phyloP scores from a whole-genome alignment of 1,140 invertebrate genomes.

The Drosophila tsacasi region DNA sequence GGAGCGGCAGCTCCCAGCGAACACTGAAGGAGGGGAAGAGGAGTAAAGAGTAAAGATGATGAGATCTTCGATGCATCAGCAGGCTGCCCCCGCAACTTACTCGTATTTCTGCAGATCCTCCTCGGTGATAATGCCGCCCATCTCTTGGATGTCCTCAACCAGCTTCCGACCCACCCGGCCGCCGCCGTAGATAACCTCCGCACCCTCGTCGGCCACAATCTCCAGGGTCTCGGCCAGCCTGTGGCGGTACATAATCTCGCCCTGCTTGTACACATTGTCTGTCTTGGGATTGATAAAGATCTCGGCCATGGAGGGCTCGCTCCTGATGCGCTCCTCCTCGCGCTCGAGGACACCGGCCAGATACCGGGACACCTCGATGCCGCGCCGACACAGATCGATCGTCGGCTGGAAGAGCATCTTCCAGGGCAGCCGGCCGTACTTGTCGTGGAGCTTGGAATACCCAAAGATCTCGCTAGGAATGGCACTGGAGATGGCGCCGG shows the following conservation, averaged over 20 bases:
- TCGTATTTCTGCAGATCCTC: conserved; percentile 90
- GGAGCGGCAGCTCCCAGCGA: conserved; percentile 88
- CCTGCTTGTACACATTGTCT: conserved; percentile 87
- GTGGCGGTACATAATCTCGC: conserved; percentile 90
- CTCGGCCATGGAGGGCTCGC: conserved; percentile 88
- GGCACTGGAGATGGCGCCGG: conserved; percentile 91
- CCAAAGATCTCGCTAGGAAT: conserved; percentile 96
- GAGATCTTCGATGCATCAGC: no score
- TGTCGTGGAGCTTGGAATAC: conserved; percentile 92
- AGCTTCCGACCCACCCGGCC: conserved; percentile 89
- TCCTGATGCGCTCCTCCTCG: conserved; percentile 87
- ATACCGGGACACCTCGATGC: conserved; percentile 90
- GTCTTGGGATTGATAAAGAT: conserved; percentile 89
- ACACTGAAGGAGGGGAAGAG: conserved; percentile 43
- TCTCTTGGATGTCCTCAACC: conserved; percentile 89
- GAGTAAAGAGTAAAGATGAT: not conserved
- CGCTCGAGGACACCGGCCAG: conserved; percentile 88
- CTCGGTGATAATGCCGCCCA: conserved; percentile 91
- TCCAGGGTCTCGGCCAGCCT: conserved; percentile 91
- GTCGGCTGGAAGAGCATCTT: conserved; percentile 91
- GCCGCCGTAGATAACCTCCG: conserved; percentile 88
- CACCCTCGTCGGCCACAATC: conserved; percentile 89
- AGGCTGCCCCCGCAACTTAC: conserved; percentile 33
- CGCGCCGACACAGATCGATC: conserved; percentile 90
- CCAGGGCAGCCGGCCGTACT: conserved; percentile 93